phyloP scores from a whole-genome alignment of 2,888 invertebrate genomes.

The Sphaeridia pumilis region DNA sequence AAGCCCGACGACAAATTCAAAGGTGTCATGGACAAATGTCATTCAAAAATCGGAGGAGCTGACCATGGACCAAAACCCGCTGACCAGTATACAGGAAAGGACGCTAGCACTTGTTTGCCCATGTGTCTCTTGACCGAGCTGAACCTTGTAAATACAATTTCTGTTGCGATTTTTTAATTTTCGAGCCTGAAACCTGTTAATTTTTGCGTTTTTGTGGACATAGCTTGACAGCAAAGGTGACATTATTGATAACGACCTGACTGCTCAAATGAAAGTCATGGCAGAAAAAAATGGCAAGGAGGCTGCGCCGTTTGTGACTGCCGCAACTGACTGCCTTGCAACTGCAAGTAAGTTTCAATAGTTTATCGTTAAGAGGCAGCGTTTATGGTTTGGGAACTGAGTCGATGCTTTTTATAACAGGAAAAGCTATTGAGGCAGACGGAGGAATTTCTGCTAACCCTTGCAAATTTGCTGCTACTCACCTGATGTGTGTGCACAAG shows the following conservation, averaged over 20 bases:
- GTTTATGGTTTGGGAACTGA: background rate
- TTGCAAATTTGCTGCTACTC: conserved; percentile 23
- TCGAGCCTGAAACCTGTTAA: too few species aligned
- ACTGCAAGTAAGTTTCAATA: background rate
- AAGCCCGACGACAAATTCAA: too few species aligned
- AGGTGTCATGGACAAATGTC: too few species aligned
- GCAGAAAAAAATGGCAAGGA: background rate
- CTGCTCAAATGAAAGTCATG: background rate
- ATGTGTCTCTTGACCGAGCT: too few species aligned
- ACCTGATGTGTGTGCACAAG: conserved; percentile 19
- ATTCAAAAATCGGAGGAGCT: too few species aligned
- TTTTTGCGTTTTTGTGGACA: too few species aligned
- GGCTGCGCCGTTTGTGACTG: background rate
- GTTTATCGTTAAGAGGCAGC: too few species aligned
- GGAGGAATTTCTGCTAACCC: conserved; percentile 13
- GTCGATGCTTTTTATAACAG: background rate
- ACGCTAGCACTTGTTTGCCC: too few species aligned
- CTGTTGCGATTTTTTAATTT: too few species aligned
- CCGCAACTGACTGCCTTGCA: background rate
- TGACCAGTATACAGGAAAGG: too few species aligned
- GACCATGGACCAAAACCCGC: too few species aligned
- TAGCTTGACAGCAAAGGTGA: background rate
- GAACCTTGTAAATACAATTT: too few species aligned
- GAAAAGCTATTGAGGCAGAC: background rate
- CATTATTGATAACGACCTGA: background rate